Base-by-base conservation (phyloP, 1,140 invertebrate genomes). In the Drosophila baimaii region DNA sequence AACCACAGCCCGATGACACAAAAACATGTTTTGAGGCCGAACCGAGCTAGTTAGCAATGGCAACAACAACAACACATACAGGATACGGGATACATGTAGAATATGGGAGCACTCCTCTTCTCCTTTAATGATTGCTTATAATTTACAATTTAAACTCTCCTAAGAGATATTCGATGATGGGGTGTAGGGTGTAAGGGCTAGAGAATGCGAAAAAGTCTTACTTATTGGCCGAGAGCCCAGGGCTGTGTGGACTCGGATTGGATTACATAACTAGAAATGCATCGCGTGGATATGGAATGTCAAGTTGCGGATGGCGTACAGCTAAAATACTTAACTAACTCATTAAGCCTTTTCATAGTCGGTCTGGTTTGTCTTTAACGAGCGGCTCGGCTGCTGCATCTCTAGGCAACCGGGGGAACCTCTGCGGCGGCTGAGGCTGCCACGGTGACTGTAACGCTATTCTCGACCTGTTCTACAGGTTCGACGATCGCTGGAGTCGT, bases 391-490 rank as follows among this genome's bases (percentile, higher is more conserved):
- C 23, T 35, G 29, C 31, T 33, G 25, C 12, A 55, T 39, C 55
- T 88, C 59, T 90, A 91, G 78, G 81, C 89, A 49, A 91, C 84
- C 62, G 81, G 84, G 57, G 73, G 77, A 46, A 81, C 55, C 46
- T 88, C 78, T 35, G 81, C 54, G 37, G 81, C 54, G 37, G 51
- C 51, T 33, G 85, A 29, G 37, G 72, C 57, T n/a, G 72, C 57
- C 31, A 86, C 70, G 5, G 78, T 78, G 68, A 81, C 76, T 65
- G 86, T 69, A 89, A 89, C 85, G 80, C 79, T 84, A 78, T 90
- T 90, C 71, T 83, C 82, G 83, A 90, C 89, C 80, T 90, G 90
- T 84, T 91, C 90, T 84, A 84, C 90, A 83, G 90, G 90, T 91
- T 91, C 82, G 65, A 77, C 55, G 37, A 46, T 74, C 33, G 63